Percentiles rank a stretch among this genome's conserved stretches.
phyloP scores from a whole-genome alignment of 2,888 invertebrate species.

The Hypsopygia costalis region DNA sequence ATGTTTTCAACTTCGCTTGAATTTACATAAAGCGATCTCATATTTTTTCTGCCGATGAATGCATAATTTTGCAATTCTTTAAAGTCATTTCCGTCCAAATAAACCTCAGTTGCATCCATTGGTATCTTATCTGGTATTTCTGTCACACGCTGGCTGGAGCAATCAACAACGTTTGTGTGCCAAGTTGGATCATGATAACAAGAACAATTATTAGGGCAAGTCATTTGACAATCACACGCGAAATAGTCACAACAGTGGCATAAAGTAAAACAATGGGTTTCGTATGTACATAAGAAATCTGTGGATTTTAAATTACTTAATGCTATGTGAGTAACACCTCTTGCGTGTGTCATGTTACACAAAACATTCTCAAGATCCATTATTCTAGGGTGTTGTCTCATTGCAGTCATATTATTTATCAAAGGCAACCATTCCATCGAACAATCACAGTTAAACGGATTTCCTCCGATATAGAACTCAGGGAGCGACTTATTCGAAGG shows the following conservation, averaged over 20 bases:
- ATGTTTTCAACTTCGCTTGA: conserved; percentile 90
- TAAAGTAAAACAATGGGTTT: conserved; percentile 94
- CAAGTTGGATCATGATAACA: conserved; percentile 97
- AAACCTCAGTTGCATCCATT: conserved; percentile 96
- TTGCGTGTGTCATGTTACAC: conserved; percentile 91
- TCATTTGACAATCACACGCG: conserved; percentile 98
- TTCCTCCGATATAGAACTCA: conserved; percentile 95
- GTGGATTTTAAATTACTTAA: conserved; percentile 87
- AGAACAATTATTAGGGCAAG: conserved; percentile 95
- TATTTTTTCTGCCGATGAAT: conserved; percentile 94
- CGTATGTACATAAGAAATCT: conserved; percentile 94
- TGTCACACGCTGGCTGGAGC: conserved; percentile 87
- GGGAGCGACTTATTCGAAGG: conserved; percentile 88
- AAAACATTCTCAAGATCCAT: conserved; percentile 93
- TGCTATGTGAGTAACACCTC: conserved; percentile 88
- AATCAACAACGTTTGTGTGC: conserved; percentile 95
- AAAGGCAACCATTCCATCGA: conserved; percentile 97
- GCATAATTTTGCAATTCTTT: conserved; percentile 92
- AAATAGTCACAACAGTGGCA: conserved; percentile 98
- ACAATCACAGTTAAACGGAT: conserved; percentile 97
- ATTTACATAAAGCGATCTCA: conserved; percentile 92
- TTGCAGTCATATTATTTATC: conserved; percentile 91
- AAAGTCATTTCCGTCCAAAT: conserved; percentile 94
- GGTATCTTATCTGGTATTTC: conserved; percentile 93
- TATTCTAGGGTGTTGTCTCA: conserved; percentile 91